Conservation (phyloP, 2,113 vertebrate genomes). For the Eclectus roratus region DNA sequence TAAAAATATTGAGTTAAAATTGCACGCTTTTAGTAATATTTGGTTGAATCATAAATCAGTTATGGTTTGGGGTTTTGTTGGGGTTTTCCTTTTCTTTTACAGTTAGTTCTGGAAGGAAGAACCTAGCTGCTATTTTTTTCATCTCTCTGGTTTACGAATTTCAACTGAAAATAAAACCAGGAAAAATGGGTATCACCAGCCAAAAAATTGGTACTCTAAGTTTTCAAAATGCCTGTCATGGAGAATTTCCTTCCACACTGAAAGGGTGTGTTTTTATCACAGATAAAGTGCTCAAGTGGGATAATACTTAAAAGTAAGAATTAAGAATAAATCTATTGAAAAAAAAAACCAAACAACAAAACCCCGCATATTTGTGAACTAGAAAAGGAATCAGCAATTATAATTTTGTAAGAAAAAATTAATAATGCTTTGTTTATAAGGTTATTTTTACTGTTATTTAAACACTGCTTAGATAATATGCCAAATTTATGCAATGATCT, state of each 20-base stretch:
- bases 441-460: not conserved
- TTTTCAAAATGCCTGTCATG: not conserved
- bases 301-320: not conserved
- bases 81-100: not conserved
- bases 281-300: not conserved
- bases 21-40: not conserved
- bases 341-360: not conserved
- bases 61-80: not conserved
- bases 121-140: not conserved
- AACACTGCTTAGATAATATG: not conserved
- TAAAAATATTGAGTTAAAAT: not conserved
- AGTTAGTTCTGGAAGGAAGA: not conserved
- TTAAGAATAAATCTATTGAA: not conserved
- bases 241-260: not conserved
- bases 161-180: not conserved
- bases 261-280: not conserved
- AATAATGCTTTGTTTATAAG: not conserved
- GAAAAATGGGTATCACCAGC: not conserved
- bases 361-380: fast-evolving
- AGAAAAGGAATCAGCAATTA: not conserved
- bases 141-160: not conserved
- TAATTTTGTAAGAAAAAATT: not conserved
- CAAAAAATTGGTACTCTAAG: not conserved
- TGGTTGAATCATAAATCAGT: not conserved
- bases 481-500: not conserved